These are phyloP conservation scores for Carassius auratus DNA, from an alignment of 2,113 vertebrate genomes.

Conservation along the genomic window DNA sequence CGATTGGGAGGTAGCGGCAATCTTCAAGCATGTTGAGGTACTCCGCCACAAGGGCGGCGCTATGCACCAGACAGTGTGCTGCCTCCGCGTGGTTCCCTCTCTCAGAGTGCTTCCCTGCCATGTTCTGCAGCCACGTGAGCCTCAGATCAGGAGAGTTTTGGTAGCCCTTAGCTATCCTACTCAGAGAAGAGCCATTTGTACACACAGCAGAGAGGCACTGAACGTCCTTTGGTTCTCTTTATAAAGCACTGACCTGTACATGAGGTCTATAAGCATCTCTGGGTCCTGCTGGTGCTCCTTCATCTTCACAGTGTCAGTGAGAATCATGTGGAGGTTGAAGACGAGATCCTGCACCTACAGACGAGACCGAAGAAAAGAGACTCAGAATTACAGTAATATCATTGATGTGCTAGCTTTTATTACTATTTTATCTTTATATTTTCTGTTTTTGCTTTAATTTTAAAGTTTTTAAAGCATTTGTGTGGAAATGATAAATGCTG, in stretches of 20 bases:
- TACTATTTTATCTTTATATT: too few species aligned
- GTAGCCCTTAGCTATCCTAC: conserved; percentile 92
- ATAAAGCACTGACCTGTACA: conserved; percentile 83
- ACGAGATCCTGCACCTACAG: conserved; percentile 90
- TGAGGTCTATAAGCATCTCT: conserved; percentile 91
- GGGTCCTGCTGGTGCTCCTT: conserved; percentile 93
- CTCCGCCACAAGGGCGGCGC: conserved; percentile 87
- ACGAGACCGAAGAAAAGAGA: neutral
- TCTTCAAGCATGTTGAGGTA: conserved; percentile 94
- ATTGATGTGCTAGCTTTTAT: too few species aligned
- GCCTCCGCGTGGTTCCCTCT: conserved; percentile 88
- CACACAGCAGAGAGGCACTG: neutral
- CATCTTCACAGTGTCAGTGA: conserved; percentile 94
- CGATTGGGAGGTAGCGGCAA: conserved; percentile 86
- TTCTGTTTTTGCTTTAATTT: too few species aligned
- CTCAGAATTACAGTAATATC: too few species aligned
- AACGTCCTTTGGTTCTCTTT: neutral
- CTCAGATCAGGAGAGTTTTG: conserved; percentile 90
- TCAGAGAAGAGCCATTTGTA: neutral
- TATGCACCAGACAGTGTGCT: conserved; percentile 89
- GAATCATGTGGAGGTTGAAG: conserved; percentile 94
- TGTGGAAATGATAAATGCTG: too few species aligned
- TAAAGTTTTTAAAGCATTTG: too few species aligned
- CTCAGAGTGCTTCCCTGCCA: conserved; percentile 88
- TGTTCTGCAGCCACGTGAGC: conserved; percentile 92